Base-by-base conservation (phyloP, 2,113 vertebrate species). In the Pardalotus punctatus region DNA sequence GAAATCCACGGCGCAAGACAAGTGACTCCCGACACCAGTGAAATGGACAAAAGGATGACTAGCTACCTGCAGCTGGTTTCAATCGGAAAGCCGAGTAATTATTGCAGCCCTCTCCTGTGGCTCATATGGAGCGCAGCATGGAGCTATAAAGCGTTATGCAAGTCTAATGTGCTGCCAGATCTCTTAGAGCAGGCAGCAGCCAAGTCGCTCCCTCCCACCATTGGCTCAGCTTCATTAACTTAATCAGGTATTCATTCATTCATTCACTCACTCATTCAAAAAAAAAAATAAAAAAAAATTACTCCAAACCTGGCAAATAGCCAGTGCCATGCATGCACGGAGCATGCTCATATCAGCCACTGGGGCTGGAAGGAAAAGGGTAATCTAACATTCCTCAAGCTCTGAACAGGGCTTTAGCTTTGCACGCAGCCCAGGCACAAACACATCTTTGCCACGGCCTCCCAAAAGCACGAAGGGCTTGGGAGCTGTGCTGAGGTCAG, bases 211-310 rank as follows among this genome's bases (percentile, higher is more conserved):
- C 98, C 96, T 98, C 97, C 98, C 97, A 97, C 94, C 95, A 97
- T 96, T 97, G 88, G 96, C 98, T 98, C 92, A 86, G 95, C 96
- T 93, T 97, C 97, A 98, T 98, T 98, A 98, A 98, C 97, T 98
- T 98, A 98, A 99, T 99, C 98, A 99, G 98, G 98, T 98, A 98
- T 98, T 99, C 98, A 99, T 98, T 99, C 98, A 98, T 98, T 98
- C 96, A 98, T 97, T 98, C 96, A 98, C 97, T 99, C 98, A 98
- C 98, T 99, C 98, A 98, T 97, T 98, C 92, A 98, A 98, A 97
- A 97, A 97, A 91, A 95, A 96, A 97, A 97, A 97, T 89, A 95
- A 96, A 98, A 96, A 70, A 47, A 97, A 93, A 83, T 54, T 67
- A 84, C 82, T 62, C 90, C 67, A 42, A 97, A 97, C 87, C 96